A percentile compares a stretch with the other conserved stretches of the same genome.
Conservation (phyloP, 2,797 vertebrate species). For the Cephalopachus bancanus region DNA sequence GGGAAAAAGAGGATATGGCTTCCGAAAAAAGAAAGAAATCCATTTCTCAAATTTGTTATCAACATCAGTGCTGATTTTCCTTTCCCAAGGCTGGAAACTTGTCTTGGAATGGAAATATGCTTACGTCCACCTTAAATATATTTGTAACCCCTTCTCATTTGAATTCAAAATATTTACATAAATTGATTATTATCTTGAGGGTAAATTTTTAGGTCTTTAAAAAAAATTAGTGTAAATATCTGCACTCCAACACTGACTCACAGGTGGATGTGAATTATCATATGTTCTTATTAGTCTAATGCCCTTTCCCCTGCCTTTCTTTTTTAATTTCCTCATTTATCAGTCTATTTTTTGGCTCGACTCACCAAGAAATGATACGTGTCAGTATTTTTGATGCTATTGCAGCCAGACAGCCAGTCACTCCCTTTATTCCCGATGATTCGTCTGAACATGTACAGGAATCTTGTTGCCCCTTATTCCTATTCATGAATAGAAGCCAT, state of each 20-base stretch:
- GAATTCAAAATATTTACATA: conserved; percentile 18
- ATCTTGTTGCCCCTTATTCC: background rate
- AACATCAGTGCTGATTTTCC: background rate
- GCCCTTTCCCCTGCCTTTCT: background rate
- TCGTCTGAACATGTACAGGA: background rate
- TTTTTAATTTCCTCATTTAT: conserved; percentile 60
- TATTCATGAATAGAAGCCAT: background rate
- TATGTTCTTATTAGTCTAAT: conserved; percentile 17
- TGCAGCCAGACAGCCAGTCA: background rate
- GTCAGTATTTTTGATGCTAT: background rate
- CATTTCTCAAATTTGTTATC: conserved; percentile 16
- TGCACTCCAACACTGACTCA: background rate
- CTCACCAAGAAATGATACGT: conserved; percentile 22
- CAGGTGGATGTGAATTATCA: background rate
- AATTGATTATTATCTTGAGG: conserved; percentile 1
- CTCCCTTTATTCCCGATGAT: background rate
- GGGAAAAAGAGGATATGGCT: background rate
- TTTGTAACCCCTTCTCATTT: background rate
- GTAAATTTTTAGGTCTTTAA: conserved; percentile 19
- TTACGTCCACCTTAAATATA: background rate
- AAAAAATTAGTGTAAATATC: conserved; percentile 23
- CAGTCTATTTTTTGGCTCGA: background rate
- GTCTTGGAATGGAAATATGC: background rate
- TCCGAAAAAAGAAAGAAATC: background rate
- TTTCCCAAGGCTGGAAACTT: conserved; percentile 10